Evolutionary conservation across 2,113 vertebrate species (phyloP).

Genomic region (Ciconia stormi): DNA sequence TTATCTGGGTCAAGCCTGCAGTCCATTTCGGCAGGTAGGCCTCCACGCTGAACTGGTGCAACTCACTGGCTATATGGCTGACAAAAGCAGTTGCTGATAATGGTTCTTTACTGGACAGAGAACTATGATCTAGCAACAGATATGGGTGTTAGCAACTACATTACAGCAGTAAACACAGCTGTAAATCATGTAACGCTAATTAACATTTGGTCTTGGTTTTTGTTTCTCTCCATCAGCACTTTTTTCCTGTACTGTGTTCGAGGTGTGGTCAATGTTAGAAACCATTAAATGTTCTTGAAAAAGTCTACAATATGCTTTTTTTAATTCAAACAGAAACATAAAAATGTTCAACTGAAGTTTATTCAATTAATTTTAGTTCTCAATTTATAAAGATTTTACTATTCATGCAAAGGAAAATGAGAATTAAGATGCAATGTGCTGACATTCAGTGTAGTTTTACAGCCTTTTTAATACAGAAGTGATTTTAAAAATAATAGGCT

Average conservation of each 20-base stretch:
- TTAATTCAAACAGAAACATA: constrained; percentile 62
- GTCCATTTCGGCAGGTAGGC: neutral
- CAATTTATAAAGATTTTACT: constrained; percentile 73
- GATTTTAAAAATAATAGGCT: constrained; percentile 75
- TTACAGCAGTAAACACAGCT: neutral
- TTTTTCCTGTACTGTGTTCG: neutral
- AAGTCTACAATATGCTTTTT: constrained; percentile 24
- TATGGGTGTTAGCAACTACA: neutral
- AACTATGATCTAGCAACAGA: neutral
- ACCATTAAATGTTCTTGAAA: neutral
- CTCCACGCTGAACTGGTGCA: neutral
- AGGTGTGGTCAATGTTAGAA: neutral
- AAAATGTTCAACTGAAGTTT: constrained; percentile 65
- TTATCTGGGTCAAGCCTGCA: neutral
- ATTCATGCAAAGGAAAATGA: constrained; percentile 71
- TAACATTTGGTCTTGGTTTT: neutral
- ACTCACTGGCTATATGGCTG: neutral
- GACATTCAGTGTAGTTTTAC: constrained; percentile 67
- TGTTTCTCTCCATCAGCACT: constrained; percentile 27
- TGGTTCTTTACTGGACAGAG: neutral
- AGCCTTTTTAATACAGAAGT: constrained; percentile 70
- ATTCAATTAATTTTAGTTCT: constrained; percentile 74
- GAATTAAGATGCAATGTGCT: constrained; percentile 59
- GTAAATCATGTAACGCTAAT: neutral
- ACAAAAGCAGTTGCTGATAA: neutral